Evolutionary conservation across 2,888 invertebrate species (phyloP).

Genomic region (Andrena bicolor): DNA sequence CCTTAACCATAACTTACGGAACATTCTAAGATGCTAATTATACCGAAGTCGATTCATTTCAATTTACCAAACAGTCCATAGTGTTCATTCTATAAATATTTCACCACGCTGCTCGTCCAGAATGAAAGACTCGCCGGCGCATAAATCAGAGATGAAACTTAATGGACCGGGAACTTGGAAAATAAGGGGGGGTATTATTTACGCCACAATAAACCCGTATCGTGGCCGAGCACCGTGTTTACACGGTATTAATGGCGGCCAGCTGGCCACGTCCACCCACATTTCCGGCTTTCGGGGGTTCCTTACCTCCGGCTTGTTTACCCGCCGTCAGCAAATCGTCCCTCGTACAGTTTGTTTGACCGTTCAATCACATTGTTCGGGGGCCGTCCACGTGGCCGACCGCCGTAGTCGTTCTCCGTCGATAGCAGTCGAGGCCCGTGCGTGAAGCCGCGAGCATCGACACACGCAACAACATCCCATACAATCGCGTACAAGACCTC

Average conservation of each 20-base stretch:
- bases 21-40: not conserved
- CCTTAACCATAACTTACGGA: not conserved
- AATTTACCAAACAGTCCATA: slow-evolving; percentile 1
- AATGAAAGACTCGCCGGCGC: slow-evolving; percentile 25
- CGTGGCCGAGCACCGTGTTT: slow-evolving; percentile 17
- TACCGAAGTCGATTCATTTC: not conserved
- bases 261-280: slow-evolving; percentile 14
- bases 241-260: slow-evolving; percentile 18
- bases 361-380: not conserved
- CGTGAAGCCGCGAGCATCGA: not conserved
- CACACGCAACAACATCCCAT: slow-evolving; percentile 2
- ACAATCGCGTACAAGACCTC: not conserved
- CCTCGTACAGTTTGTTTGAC: not conserved
- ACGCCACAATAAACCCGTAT: slow-evolving; percentile 7
- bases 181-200: slow-evolving; percentile 28
- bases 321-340: not conserved
- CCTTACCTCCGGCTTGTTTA: not conserved
- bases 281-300: slow-evolving; percentile 25
- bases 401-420: not conserved
- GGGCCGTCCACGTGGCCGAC: not conserved
- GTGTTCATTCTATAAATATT: slow-evolving; percentile 5
- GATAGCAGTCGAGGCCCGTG: not conserved
- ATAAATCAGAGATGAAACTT: slow-evolving; percentile 34
- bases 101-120: slow-evolving; percentile 33
- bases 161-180: slow-evolving; percentile 13